Conservation (phyloP, 2,113 vertebrate species). For the Amazona vittata region DNA sequence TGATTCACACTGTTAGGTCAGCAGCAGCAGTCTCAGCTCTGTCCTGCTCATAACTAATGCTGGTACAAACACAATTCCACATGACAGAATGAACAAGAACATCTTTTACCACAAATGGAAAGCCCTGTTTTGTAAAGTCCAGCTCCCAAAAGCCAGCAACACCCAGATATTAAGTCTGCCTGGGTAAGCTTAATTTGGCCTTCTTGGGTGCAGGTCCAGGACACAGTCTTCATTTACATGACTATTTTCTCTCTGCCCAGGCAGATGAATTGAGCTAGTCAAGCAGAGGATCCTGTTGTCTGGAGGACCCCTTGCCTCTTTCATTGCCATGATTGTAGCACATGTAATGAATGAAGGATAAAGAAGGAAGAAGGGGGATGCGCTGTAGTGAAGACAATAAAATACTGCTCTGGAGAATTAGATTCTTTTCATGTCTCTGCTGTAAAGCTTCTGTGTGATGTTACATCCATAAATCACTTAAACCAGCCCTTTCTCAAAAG, state of each 20-base stretch:
- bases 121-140: not conserved
- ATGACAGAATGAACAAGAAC: not conserved
- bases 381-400: conserved; percentile 11
- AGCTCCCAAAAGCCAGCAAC: not conserved
- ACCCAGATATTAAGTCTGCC: not conserved
- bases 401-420: not conserved
- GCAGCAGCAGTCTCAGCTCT: not conserved
- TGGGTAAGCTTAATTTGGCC: not conserved
- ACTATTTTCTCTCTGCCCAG: not conserved
- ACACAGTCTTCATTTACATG: not conserved
- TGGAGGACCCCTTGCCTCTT: not conserved
- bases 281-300: not conserved
- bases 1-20: not conserved
- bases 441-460: not conserved
- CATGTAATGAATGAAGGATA: not conserved
- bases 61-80: not conserved
- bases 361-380: not conserved
- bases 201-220: not conserved
- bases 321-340: not conserved
- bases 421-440: not conserved
- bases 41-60: not conserved
- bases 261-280: not conserved
- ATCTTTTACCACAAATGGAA: not conserved
- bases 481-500: not conserved
- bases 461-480: not conserved